phyloP scores from a whole-genome alignment of 2,113 vertebrate species.

The Perca flavescens region DNA sequence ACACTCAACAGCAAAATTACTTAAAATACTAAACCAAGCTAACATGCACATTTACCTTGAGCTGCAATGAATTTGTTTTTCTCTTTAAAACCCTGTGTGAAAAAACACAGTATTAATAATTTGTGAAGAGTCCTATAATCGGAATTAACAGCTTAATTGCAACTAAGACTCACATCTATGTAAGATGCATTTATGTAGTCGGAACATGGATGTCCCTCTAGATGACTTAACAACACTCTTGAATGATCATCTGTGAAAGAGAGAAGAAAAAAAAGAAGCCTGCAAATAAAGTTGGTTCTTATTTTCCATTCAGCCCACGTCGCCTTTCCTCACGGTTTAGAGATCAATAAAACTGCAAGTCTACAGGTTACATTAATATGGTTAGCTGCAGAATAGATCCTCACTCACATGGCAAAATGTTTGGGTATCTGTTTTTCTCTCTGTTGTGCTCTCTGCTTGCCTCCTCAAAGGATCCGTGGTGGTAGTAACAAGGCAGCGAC shows the following conservation, averaged over 20 bases:
- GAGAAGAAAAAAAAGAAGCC: slow-evolving; percentile 2
- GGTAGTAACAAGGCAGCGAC: slow-evolving; percentile 90
- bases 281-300: slow-evolving; percentile 31
- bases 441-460: slow-evolving; percentile 94
- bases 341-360: slow-evolving; percentile 48
- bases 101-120: neutral
- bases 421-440: slow-evolving; percentile 97
- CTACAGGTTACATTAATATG: slow-evolving; percentile 52
- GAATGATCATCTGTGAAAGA: slow-evolving; percentile 90
- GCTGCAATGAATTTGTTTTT: slow-evolving; percentile 81
- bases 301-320: slow-evolving; percentile 41
- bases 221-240: slow-evolving; percentile 88
- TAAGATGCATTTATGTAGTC: slow-evolving; percentile 97
- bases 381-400: slow-evolving; percentile 41
- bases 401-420: slow-evolving; percentile 96
- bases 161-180: slow-evolving; percentile 89
- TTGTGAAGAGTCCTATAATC: neutral
- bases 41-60: slow-evolving; percentile 71
- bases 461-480: slow-evolving; percentile 91
- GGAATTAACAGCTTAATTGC: neutral
- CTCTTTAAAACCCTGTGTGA: slow-evolving; percentile 76
- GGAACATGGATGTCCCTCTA: slow-evolving; percentile 86
- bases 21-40: neutral
- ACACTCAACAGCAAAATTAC: neutral
- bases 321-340: slow-evolving; percentile 46